Evolutionary conservation across 2,888 invertebrate genomes (phyloP).

Genomic region (Apodemia mormo): DNA sequence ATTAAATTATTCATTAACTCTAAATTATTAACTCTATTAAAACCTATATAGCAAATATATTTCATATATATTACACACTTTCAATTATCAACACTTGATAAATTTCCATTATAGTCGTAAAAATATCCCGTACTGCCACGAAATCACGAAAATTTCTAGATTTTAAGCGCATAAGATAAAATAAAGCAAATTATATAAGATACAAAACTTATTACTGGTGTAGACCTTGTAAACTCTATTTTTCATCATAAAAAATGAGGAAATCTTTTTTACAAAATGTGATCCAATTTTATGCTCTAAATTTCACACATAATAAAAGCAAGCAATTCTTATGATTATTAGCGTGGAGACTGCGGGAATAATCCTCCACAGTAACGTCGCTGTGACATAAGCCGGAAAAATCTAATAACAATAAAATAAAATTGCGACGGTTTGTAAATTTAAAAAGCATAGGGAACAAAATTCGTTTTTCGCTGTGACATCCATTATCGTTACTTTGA

Average conservation of each 20-base stretch:
- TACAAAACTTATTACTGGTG: constrained; percentile 6
- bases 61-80: too few species aligned
- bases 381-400: constrained; percentile 81
- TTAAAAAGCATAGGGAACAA: constrained; percentile 75
- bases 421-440: constrained; percentile 80
- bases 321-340: constrained; percentile 81
- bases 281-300: constrained; percentile 58
- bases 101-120: too few species aligned
- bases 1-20: too few species aligned
- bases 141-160: too few species aligned
- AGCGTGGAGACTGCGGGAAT: constrained; percentile 77
- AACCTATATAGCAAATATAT: too few species aligned
- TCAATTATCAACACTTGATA: too few species aligned
- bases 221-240: constrained; percentile 6
- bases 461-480: constrained; percentile 75
- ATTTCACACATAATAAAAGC: constrained; percentile 80
- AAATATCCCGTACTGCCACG: too few species aligned
- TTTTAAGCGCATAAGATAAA: too few species aligned
- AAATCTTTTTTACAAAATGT: constrained; percentile 34
- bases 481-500: constrained; percentile 77
- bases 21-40: too few species aligned
- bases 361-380: constrained; percentile 69
- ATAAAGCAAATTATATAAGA: constrained; percentile 14
- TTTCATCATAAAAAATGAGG: constrained; percentile 25
- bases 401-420: constrained; percentile 82